Conservation (phyloP, 2,113 vertebrate species). For the Jacana jacana region DNA sequence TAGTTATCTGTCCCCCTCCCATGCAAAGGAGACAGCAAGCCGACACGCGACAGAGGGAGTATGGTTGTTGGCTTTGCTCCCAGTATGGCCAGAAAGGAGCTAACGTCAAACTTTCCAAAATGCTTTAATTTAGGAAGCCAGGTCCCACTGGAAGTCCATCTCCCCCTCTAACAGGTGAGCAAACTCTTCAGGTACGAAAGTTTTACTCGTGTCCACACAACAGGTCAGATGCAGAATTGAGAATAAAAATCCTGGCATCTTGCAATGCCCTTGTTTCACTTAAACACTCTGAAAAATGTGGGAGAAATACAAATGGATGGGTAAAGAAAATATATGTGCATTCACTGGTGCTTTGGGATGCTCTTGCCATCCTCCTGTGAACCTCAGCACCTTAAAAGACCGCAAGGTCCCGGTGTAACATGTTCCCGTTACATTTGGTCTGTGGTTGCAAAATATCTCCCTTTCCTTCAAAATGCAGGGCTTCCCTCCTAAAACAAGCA, state of each 20-base stretch:
- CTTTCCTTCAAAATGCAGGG: slow-evolving; percentile 21
- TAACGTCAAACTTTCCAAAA: not conserved
- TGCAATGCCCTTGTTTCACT: not conserved
- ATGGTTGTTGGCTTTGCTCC: not conserved
- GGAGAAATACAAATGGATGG: not conserved
- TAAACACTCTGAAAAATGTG: not conserved
- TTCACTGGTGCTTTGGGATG: not conserved
- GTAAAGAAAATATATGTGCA: accelerated
- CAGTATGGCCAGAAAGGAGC: not conserved
- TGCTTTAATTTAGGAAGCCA: not conserved
- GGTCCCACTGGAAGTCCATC: not conserved
- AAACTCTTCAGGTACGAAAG: not conserved
- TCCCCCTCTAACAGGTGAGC: not conserved
- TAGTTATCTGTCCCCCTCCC: not conserved
- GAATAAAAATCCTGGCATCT: not conserved
- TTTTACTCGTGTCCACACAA: not conserved
- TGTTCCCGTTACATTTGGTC: slow-evolving; percentile 10
- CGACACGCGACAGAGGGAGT: not conserved
- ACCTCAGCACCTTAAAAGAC: not conserved
- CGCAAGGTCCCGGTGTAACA: not conserved
- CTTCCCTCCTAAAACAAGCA: slow-evolving; percentile 37
- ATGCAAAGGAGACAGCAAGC: not conserved
- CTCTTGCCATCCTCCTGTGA: not conserved
- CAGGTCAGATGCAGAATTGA: not conserved
- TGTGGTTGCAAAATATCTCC: slow-evolving; percentile 33